A percentile compares a stretch with the other conserved stretches of the same genome.
These are phyloP conservation scores for Colostygia pectinataria DNA, from an alignment of 2,888 invertebrate species.

Conservation along the genomic window DNA sequence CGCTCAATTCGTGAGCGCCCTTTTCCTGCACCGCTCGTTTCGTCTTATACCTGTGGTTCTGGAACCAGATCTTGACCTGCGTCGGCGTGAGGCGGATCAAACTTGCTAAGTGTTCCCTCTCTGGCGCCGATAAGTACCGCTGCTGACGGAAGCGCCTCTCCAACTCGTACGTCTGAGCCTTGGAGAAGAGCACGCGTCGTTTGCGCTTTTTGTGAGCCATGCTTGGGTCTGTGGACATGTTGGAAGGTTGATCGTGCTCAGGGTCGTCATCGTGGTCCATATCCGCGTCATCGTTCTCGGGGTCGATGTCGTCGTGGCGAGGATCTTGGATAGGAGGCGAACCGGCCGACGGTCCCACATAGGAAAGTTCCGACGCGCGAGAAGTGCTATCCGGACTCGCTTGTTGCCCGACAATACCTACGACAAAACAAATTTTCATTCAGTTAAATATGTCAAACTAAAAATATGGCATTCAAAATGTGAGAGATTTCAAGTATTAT, in stretches of 20 bases:
- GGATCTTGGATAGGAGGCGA: slow-evolving; percentile 65
- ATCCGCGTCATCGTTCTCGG: slow-evolving; percentile 76
- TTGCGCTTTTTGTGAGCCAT: slow-evolving; percentile 94
- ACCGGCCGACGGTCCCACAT: slow-evolving; percentile 68
- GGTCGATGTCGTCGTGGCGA: slow-evolving; percentile 61
- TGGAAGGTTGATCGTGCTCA: slow-evolving; percentile 68
- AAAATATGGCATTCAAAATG: slow-evolving; percentile 1
- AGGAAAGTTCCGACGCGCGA: slow-evolving; percentile 90
- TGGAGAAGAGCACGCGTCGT: slow-evolving; percentile 97
- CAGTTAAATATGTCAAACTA: slow-evolving; percentile 6
- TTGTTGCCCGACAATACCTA: slow-evolving; percentile 85
- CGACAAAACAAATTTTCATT: slow-evolving; percentile 44
- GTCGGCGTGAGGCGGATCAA: slow-evolving; percentile 97
- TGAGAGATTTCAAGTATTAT: slow-evolving; percentile 14
- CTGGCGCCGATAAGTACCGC: slow-evolving; percentile 98
- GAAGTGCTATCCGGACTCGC: slow-evolving; percentile 94
- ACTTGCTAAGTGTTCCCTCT: slow-evolving; percentile 97
- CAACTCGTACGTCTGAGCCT: slow-evolving; percentile 97
- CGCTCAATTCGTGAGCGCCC: slow-evolving; percentile 86
- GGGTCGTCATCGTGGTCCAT: slow-evolving; percentile 85
- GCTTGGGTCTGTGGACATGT: slow-evolving; percentile 65
- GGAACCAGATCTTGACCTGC: slow-evolving; percentile 99
- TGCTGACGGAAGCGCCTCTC: slow-evolving; percentile 98
- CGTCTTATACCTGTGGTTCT: slow-evolving; percentile 99
- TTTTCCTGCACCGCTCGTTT: slow-evolving; percentile 98